phyloP scores from a whole-genome alignment of 2,113 vertebrate species.

The Chaetorhynchus papuensis region DNA sequence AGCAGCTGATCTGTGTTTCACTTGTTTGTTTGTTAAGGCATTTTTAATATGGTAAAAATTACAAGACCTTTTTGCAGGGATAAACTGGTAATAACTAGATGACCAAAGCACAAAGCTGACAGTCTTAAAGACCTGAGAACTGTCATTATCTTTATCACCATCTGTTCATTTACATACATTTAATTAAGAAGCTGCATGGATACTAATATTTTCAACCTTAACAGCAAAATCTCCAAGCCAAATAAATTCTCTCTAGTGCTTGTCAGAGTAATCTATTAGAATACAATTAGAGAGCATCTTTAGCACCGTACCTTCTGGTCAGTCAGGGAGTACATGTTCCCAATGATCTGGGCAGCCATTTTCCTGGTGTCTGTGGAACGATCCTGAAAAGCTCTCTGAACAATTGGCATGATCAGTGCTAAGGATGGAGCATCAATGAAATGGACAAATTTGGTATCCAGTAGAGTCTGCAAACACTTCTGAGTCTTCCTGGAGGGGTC shows the following conservation, averaged over 20 bases:
- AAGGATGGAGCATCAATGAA: constrained; percentile 97
- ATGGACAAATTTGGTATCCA: constrained; percentile 98
- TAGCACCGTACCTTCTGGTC: constrained; percentile 88
- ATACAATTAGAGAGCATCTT: background rate
- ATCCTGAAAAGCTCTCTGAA: constrained; percentile 97
- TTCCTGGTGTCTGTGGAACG: constrained; percentile 97
- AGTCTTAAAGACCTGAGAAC: background rate
- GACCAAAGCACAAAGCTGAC: background rate
- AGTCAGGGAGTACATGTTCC: constrained; percentile 98
- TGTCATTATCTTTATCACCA: background rate
- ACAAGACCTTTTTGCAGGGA: background rate
- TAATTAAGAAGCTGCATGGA: background rate
- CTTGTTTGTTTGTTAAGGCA: background rate
- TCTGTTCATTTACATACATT: background rate
- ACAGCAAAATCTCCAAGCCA: background rate
- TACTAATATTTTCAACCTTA: background rate
- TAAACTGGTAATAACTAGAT: background rate
- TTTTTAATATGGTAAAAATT: background rate
- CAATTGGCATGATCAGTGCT: constrained; percentile 98
- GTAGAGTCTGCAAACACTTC: constrained; percentile 91
- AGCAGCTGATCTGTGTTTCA: background rate
- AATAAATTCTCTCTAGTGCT: background rate
- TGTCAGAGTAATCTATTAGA: background rate
- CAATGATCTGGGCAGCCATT: constrained; percentile 99
- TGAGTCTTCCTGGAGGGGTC: constrained; percentile 94